Evolutionary conservation across 2,888 invertebrate genomes (phyloP), one percentile per base, ranked within the genome.

Genomic region (Diachrysia chrysitis): DNA sequence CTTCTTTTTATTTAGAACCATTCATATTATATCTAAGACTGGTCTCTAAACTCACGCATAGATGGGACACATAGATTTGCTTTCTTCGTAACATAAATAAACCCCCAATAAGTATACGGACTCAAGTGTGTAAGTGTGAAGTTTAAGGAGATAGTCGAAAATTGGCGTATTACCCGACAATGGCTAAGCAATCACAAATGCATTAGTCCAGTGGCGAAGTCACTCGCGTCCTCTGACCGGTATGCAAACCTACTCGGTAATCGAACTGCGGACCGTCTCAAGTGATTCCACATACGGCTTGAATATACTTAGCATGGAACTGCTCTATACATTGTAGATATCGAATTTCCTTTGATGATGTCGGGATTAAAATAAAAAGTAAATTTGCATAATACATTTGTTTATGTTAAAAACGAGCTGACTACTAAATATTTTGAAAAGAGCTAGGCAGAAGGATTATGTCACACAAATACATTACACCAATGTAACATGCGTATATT

Each of bases 101-200:
- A 59, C 7, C n/a, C 12, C 14, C n/a, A 19, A 9, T 55, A 51
- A 32, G 3, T n/a, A n/a, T 61, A 29, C 23, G 55, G 12, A 23
- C n/a, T 54, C 46, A n/a, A 14, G 12, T 10, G 29, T 5, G 17
- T 32, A 56, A 83, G 69, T 62, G 57, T 58, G 57, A 70, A 72
- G 68, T 75, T 60, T 58, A 71, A 72, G 78, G 65, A 71, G 55
- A 56, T 66, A 71, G 67, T 78, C 58, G 58, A 70, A 81, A 82
- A 78, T 76, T 81, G 82, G 71, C 72, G 73, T 78, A 78, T 78
- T 78, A 77, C 75, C 25, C 62, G 61, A 72, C 86, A 85, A 85
- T 87, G 76, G 87, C 79, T 82, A 73, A 88, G 90, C 92, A 89
- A 91, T 90, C 88, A 80, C 88, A 91, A 88, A 92, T 85, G 91